Evolutionary conservation across 1,140 invertebrate species (phyloP).

Genomic region (Cyclina sinensis): DNA sequence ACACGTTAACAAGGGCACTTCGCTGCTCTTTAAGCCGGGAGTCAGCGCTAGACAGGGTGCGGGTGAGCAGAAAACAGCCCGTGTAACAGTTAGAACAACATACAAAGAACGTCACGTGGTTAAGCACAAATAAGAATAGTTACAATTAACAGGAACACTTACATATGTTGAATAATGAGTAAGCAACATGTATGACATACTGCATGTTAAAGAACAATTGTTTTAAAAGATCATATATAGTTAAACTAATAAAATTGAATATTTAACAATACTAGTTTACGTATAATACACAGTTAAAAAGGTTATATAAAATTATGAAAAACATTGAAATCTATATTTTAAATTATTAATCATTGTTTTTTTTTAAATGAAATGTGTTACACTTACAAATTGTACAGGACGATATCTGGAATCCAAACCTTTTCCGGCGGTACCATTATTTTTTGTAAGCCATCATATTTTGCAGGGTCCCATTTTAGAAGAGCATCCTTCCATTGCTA

Average conservation of each 20-base stretch:
- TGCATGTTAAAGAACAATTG: no score
- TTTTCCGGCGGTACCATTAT: conserved; percentile 82
- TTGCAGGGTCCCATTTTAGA: conserved; percentile 97
- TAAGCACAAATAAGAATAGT: no score
- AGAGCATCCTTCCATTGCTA: conserved; percentile 96
- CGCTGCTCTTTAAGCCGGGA: conserved; percentile 85
- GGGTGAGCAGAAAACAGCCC: conserved; percentile 38
- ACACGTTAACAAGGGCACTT: conserved; percentile 84
- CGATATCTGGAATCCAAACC: conserved; percentile 93
- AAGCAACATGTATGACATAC: no score
- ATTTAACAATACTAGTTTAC: no score
- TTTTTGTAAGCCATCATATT: conserved; percentile 95
- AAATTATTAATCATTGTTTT: no score
- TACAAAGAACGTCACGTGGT: conserved; percentile 10
- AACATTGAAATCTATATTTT: no score
- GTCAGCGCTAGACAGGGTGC: conserved; percentile 81
- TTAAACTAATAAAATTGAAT: no score
- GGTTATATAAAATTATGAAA: no score
- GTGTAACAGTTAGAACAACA: conserved; percentile 38
- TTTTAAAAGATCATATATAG: no score
- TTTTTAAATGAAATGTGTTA: no score
- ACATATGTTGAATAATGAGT: no score
- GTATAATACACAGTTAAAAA: no score
- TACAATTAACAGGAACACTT: background rate
- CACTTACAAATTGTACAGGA: conserved; percentile 92